Conservation (phyloP, 2,888 invertebrate species). For the Bursaphelenchus okinawaensis region DNA sequence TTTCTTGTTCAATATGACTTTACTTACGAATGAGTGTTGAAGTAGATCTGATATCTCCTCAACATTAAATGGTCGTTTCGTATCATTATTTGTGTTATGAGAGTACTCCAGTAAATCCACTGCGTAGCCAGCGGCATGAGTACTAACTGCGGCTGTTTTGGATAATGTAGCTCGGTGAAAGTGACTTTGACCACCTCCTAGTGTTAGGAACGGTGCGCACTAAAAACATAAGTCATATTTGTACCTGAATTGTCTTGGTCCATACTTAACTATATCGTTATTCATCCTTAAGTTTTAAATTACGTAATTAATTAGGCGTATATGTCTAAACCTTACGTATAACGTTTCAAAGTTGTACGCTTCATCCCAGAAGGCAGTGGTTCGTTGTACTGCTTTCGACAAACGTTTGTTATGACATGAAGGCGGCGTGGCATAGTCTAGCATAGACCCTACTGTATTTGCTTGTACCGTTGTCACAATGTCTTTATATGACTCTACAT, state of each 20-base stretch:
- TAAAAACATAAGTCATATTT: conserved; percentile 9
- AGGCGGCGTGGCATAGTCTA: conserved; percentile 37
- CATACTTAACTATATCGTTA: too few relatives aligned
- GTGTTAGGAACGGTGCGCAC: conserved; percentile 10
- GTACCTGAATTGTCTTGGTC: too few relatives aligned
- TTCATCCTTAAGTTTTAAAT: not conserved
- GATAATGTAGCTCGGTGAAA: conserved; percentile 17
- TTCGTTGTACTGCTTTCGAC: conserved; percentile 36
- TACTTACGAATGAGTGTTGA: conserved; percentile 32
- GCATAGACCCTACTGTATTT: conserved; percentile 11
- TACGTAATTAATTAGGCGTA: not conserved
- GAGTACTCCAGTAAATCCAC: conserved; percentile 36
- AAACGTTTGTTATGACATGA: conserved; percentile 31
- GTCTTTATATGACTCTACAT: too few relatives aligned
- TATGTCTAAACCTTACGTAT: conserved; percentile 6
- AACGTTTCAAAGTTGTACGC: conserved; percentile 21
- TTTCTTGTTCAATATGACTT: not conserved
- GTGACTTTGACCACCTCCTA: conserved; percentile 9
- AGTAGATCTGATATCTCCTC: conserved; percentile 31
- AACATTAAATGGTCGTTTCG: conserved; percentile 23
- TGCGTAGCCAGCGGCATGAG: conserved; percentile 21
- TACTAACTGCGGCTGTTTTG: not conserved
- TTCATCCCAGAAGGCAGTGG: conserved; percentile 29
- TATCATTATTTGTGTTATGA: conserved; percentile 2
- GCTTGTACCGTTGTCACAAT: conserved; percentile 18